Percentiles rank a stretch among this genome's conserved stretches.
Conservation (phyloP, 2,113 vertebrate species). For the Picathartes gymnocephalus region DNA sequence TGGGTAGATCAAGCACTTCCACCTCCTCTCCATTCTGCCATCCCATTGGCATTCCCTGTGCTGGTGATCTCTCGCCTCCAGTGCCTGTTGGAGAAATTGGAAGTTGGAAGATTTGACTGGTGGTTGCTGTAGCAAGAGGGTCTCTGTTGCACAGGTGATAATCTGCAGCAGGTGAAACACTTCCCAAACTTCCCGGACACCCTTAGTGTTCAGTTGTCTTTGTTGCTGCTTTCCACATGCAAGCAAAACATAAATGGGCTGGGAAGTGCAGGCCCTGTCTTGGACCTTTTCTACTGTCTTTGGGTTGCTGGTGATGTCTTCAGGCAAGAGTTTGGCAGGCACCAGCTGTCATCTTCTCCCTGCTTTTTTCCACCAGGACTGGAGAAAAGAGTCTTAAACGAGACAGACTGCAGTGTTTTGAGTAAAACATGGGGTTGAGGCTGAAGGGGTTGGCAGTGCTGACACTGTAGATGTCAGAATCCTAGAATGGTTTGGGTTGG, state of each 20-base stretch:
- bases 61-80: background rate
- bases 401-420: background rate
- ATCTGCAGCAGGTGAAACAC: background rate
- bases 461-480: background rate
- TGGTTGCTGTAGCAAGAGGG: background rate
- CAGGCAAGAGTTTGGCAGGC: background rate
- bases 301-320: background rate
- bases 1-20: background rate
- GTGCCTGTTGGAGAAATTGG: background rate
- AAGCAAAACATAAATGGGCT: background rate
- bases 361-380: background rate
- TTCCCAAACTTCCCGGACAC: accelerated
- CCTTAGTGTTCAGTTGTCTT: background rate
- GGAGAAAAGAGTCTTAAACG: background rate
- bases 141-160: background rate
- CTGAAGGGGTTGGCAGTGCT: background rate
- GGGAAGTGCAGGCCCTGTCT: background rate
- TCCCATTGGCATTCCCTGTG: accelerated
- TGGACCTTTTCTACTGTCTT: background rate
- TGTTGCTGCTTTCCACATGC: background rate
- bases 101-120: background rate
- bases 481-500: background rate
- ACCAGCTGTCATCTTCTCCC: background rate
- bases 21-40: background rate
- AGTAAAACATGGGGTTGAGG: background rate